phyloP scores from a whole-genome alignment of 2,113 vertebrate genomes.

The Equus przewalskii region DNA sequence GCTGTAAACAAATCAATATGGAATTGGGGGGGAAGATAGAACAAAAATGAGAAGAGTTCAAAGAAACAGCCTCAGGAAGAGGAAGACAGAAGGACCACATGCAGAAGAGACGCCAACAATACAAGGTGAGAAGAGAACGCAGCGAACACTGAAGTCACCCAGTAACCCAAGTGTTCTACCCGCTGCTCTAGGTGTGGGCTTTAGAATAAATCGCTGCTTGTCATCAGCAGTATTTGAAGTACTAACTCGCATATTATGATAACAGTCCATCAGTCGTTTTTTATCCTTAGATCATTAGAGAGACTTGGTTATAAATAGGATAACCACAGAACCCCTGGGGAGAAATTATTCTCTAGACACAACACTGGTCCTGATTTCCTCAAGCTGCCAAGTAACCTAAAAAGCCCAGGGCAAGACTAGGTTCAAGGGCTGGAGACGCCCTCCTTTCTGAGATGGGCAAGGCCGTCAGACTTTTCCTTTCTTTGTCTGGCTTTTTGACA shows the following conservation, averaged over 20 bases:
- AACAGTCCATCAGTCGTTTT: constrained; percentile 37
- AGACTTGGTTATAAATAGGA: constrained; percentile 26
- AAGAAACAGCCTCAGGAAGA: neutral
- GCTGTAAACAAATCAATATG: neutral
- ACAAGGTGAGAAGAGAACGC: neutral
- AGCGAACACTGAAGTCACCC: neutral
- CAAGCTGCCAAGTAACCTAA: constrained; percentile 13
- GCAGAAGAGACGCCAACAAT: neutral
- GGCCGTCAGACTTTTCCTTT: neutral
- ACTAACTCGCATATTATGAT: neutral
- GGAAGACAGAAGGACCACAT: neutral
- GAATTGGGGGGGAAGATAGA: neutral
- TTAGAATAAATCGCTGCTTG: neutral
- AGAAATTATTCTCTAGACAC: constrained; percentile 48
- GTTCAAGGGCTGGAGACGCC: neutral
- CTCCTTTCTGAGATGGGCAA: neutral
- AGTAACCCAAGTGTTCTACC: neutral
- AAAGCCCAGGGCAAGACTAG: neutral
- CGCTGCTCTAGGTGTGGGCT: neutral
- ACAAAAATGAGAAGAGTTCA: neutral
- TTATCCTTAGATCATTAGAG: neutral
- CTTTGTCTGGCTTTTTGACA: neutral
- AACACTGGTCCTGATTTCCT: neutral
- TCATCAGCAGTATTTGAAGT: constrained; percentile 5
- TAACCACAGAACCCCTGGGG: neutral